Conservation (phyloP, 92 coral and sea anemone genomes). For the Anthopleura xanthogrammica region DNA sequence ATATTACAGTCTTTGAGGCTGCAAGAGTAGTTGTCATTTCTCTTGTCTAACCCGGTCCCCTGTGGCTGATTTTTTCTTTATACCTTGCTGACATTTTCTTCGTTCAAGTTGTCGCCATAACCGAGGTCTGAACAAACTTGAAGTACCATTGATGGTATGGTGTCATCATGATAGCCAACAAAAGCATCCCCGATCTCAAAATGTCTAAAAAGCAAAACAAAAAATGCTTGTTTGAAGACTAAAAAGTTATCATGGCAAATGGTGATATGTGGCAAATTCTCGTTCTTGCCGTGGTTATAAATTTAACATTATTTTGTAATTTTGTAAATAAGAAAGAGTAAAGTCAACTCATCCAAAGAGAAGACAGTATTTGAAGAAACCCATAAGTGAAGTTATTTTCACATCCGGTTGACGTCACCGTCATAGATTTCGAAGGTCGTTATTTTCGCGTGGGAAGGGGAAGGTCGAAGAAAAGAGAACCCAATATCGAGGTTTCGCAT, state of each 20-base stretch:
- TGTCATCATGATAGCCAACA: constrained; percentile 84
- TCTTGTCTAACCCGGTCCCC: no score
- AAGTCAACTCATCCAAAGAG: no score
- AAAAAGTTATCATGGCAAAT: no score
- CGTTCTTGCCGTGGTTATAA: neutral
- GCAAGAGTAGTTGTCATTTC: neutral
- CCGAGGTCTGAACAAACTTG: constrained; percentile 59
- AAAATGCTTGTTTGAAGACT: neutral
- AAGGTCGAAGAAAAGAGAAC: no score
- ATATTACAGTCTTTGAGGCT: neutral
- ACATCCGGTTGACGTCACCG: no score
- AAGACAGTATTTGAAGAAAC: no score
- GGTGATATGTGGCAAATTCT: no score
- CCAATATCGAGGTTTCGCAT: no score
- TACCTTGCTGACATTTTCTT: constrained; percentile 3
- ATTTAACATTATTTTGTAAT: neutral
- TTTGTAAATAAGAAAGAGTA: no score
- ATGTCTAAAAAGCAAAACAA: constrained; percentile 21
- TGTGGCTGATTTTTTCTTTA: neutral
- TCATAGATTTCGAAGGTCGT: no score
- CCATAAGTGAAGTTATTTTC: no score
- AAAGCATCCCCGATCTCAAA: constrained; percentile 70
- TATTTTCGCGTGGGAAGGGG: no score
- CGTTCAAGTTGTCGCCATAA: constrained; percentile 12
- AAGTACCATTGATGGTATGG: constrained; percentile 75